Base-by-base conservation (phyloP, 2,113 vertebrate species). In the Anser cygnoides region DNA sequence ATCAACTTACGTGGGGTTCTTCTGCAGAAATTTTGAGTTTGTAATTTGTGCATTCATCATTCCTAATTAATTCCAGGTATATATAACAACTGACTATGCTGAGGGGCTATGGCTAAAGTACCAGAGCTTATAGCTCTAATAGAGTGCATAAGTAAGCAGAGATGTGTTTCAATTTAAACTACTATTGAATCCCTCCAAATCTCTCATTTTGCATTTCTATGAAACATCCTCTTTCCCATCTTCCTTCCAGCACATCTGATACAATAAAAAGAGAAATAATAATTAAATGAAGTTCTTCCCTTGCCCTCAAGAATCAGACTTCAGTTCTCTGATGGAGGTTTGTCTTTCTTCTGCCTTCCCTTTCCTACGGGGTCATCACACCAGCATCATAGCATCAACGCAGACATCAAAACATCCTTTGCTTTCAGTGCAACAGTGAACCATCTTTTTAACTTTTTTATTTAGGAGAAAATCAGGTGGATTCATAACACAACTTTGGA, bases 141-240 rank as follows among this genome's bases (percentile, higher is more conserved):
- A 61, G 15, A 52, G 3, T 3, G 26, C 18, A 16, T 20, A n/a
- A 8, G 3, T 57, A 14, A 21, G n/a, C 9, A 78, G 8, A 61
- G 13, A 28, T 41, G 33, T 25, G 49, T n/a, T 7, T 1, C 17
- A 46, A 21, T 35, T 26, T 26, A 57, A 67, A 33, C 3, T 25
- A 14, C 21, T 65, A 13, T n/a, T 5, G 6, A 2, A 59, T 46
- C 74, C 6, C 50, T 9, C 14, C 21, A 74, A 6, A 78, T 63
- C 12, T n/a, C 9, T 16, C 54, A 37, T 9, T 22, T 83, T 50
- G 41, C 71, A 0, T 78, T 62, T 77, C 3, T 12, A 7, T 25
- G 13, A 54, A 50, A 1, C 3, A 66, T 4, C 1, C 8, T 11
- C 2, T 9, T 87, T 70, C 9, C 35, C 3, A 66, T 3, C 2